Evolutionary conservation across 2,113 vertebrate genomes (phyloP).

Genomic region (Phyllostomus discolor): DNA sequence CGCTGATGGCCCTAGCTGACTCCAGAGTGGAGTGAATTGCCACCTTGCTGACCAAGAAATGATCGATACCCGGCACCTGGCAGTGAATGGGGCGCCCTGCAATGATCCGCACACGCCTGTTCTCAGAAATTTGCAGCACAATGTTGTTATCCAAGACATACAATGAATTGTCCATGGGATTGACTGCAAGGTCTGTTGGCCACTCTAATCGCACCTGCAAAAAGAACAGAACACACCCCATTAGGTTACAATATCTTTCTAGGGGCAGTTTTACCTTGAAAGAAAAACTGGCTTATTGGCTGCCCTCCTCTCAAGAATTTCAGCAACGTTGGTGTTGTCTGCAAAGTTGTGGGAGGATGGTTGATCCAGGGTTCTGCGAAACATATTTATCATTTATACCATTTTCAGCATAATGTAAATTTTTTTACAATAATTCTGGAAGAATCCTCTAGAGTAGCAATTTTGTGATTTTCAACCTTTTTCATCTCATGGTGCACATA

Average conservation of each 20-base stretch:
- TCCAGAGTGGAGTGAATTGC: conserved; percentile 93
- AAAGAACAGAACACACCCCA: conserved; percentile 36
- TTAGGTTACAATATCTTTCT: conserved; percentile 44
- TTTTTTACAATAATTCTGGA: neutral
- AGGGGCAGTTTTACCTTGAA: conserved; percentile 18
- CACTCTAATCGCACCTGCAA: conserved; percentile 94
- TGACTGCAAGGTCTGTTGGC: conserved; percentile 96
- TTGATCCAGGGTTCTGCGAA: neutral
- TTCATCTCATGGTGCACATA: neutral
- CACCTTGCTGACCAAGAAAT: conserved; percentile 92
- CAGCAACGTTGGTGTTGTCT: neutral
- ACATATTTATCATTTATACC: neutral
- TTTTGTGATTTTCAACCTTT: neutral
- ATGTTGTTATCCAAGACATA: conserved; percentile 99
- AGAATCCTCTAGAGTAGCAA: neutral
- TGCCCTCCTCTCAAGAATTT: neutral
- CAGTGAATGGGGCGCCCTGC: conserved; percentile 97
- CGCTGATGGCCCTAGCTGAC: conserved; percentile 92
- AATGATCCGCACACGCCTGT: conserved; percentile 90
- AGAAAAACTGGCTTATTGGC: conserved; percentile 1
- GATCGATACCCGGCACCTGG: conserved; percentile 93
- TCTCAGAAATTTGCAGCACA: conserved; percentile 95
- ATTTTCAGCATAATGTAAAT: neutral
- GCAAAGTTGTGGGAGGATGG: neutral
- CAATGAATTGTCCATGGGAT: conserved; percentile 96